Evolutionary conservation across 35 echinoderm and acorn worm species (phyloP).

Genomic region (Lytechinus variegatus): DNA sequence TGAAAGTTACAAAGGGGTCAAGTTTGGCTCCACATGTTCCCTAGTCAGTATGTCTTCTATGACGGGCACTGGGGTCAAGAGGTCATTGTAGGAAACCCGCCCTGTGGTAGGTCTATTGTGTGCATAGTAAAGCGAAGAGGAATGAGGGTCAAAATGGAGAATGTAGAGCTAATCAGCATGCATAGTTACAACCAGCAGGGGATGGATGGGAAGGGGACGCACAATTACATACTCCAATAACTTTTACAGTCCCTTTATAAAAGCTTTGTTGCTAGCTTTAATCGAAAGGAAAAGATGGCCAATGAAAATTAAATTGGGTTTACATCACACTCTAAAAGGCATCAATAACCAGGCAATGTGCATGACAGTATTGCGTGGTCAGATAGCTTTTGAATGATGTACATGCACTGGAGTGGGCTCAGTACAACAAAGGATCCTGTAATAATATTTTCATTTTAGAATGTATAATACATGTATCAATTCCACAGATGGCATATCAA

Average conservation of each 20-base stretch:
- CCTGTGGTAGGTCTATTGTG: background rate
- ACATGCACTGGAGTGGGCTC: background rate
- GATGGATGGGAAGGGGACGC: background rate
- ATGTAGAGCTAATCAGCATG: background rate
- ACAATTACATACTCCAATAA: background rate
- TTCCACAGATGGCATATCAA: background rate
- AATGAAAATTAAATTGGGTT: background rate
- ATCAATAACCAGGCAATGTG: background rate
- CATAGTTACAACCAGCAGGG: background rate
- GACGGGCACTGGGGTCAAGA: background rate
- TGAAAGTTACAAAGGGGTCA: background rate
- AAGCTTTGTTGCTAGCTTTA: background rate
- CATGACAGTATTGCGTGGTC: background rate
- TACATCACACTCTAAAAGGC: background rate
- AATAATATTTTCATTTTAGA: background rate
- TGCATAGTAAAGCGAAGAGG: background rate
- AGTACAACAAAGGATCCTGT: background rate
- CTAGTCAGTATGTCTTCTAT: background rate
- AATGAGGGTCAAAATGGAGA: background rate
- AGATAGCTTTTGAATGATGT: background rate
- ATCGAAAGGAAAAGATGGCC: background rate
- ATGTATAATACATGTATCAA: background rate
- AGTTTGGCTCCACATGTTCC: conserved; percentile 8
- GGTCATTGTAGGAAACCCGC: background rate
- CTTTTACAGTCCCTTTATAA: background rate